A percentile compares a stretch with the other conserved stretches of the same genome.
Evolutionary conservation across 2,113 vertebrate species (phyloP).

Genomic region (Speoplatyrhinus poulsoni): DNA sequence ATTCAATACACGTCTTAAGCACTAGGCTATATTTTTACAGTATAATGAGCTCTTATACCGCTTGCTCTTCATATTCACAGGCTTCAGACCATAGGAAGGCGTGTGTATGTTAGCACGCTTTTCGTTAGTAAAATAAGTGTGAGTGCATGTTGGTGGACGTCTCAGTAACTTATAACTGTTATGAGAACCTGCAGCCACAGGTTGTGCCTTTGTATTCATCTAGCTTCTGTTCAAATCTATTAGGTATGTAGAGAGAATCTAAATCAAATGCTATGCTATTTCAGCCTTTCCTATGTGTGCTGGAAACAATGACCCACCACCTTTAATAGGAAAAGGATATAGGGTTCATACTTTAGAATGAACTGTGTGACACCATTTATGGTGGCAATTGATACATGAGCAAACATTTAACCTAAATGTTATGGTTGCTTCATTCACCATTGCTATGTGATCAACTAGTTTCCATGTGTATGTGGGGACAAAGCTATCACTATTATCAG

Average conservation of each 20-base stretch:
- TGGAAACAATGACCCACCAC: constrained; percentile 54
- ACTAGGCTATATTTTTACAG: constrained; percentile 11
- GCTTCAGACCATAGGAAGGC: background rate
- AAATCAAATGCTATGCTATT: constrained; percentile 68
- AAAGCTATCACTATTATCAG: no score
- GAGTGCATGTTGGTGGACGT: constrained; percentile 14
- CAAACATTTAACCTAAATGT: background rate
- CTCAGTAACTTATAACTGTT: constrained; percentile 15
- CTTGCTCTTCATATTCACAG: constrained; percentile 38
- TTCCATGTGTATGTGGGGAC: no score
- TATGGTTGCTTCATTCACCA: background rate
- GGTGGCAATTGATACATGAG: constrained; percentile 5
- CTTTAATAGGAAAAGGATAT: constrained; percentile 44
- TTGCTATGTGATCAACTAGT: background rate
- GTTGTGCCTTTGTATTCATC: constrained; percentile 33
- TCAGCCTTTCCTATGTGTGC: constrained; percentile 54
- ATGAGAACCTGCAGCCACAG: constrained; percentile 25
- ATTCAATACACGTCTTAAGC: background rate
- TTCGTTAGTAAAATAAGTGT: background rate
- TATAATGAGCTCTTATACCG: constrained; percentile 21
- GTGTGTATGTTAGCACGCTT: background rate
- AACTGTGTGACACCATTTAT: constrained; percentile 22
- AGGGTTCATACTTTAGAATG: constrained; percentile 14
- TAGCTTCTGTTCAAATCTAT: constrained; percentile 19
- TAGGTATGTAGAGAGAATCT: constrained; percentile 31